Evolutionary conservation across 2,113 vertebrate genomes (phyloP), one percentile per base, ranked within the genome.

Genomic region (Pandion haliaetus): DNA sequence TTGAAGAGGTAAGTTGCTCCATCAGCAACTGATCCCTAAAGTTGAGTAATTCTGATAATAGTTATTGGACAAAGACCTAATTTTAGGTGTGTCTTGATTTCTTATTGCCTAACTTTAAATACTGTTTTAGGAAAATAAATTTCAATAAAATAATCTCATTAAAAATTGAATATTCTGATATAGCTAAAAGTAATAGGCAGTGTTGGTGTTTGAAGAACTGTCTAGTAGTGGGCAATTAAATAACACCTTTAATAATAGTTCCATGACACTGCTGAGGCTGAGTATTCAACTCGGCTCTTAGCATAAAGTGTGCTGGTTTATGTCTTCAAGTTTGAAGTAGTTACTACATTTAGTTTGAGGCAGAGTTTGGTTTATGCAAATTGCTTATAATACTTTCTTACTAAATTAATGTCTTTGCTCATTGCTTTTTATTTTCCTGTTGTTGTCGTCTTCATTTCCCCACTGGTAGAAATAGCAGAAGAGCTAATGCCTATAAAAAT

Each of bases 1-100:
- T 98, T 99, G 78, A 99, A 99, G 97, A 99, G 99, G 99, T 99
- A 96, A 95, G 78, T 49, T 72, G 29, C 18, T 61, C 17, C 34
- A 32, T 82, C 38, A 72, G 54, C 61, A 50, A 10, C 23, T 50
- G 26, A 38, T 62, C 21, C 31, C 63, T 92, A 78, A 67, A 71
- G 31, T 45, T 55, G 57, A 47, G n/a, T 58, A 55, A 78, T 87
- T 71, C 49, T 76, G 36, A 25, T 62, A 58, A 25, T 17, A 45
- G 23, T 3, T 52, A 57, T 1, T 8, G 5, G 24, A 80, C 23
- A 76, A 65, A 76, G 47, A 87, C 44, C 6, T 88, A 14, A 45
- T 80, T 79, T 74, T 78, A 49, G 24, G 5, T 58, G 9, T 89
- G 3, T 54, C 18, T 71, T 65, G 28, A 45, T 86, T 92, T 69